Evolutionary conservation across 2,113 vertebrate species (phyloP), one percentile per base, ranked within the genome.

Genomic region (Chaetura pelagica): DNA sequence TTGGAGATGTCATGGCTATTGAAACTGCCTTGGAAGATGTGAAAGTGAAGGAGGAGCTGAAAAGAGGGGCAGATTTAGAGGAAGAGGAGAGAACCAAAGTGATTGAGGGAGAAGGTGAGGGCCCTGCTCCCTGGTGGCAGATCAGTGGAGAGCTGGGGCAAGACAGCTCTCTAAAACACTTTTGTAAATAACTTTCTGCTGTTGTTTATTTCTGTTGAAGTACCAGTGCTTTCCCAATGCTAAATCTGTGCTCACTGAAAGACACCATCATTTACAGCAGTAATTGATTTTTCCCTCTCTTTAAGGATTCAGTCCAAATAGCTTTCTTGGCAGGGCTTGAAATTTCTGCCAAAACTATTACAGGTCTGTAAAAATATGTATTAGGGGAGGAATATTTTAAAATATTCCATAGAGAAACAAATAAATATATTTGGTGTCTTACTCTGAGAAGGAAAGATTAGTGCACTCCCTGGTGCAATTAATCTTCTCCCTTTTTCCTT

Each of bases 11-110:
- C 20, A 85, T 98, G 23, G 98, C 98, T 3, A 97, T 98, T 22
- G 97, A 98, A 51, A 96, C 98, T 54, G 98, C 98, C 73, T 96
- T 98, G 82, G 98, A 97, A 6, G 99, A 99, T 12, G 97, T 98
- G 32, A 84, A 96, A 30, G 87, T 97, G n/a, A 98, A 98, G 23
- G 99, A 99, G 72, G 98, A 98, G 30, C 97, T 90, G 6, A 80
- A 86, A 87, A 97, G 95, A 8, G 96, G 97, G 15, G 78, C 84
- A 0, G 97, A 98, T 7, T 76, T 97, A 3, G 98, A 98, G 22
- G 98, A 98, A 94, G 97, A 98, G 87, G 97, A 98, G 10, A 97
- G 97, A 15, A 88, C 80, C 90, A 97, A 92, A 78, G 97, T 80
- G 7, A 62, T 79, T 0, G 98, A 98, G 34, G 93, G 94, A 24